These are phyloP conservation scores for Prenolepis imparis DNA, from an alignment of 2,888 invertebrate genomes.

Conservation along the genomic window DNA sequence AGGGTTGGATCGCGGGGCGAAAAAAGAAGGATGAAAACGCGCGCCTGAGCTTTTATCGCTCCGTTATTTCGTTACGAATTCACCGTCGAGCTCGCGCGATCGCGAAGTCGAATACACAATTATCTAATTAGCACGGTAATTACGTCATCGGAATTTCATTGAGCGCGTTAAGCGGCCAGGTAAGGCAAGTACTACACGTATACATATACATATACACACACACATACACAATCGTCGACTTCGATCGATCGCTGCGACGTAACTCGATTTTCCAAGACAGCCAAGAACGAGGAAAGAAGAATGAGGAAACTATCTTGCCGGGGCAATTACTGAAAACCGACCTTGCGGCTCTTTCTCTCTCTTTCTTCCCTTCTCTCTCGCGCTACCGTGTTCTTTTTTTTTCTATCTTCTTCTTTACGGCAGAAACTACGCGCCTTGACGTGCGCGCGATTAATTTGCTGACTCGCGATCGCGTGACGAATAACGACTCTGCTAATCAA, in stretches of 20 bases:
- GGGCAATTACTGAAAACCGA: slow-evolving; percentile 55
- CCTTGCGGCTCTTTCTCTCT: slow-evolving; percentile 43
- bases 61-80: slow-evolving; percentile 74
- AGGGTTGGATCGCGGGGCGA: neutral
- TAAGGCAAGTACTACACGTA: slow-evolving; percentile 57
- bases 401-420: slow-evolving; percentile 46
- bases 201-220: neutral
- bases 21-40: slow-evolving; percentile 13
- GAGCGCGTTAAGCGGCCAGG: slow-evolving; percentile 72
- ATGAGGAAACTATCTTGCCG: slow-evolving; percentile 54
- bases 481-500: slow-evolving; percentile 57
- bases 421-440: slow-evolving; percentile 40
- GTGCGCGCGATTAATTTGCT: slow-evolving; percentile 67
- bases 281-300: slow-evolving; percentile 39
- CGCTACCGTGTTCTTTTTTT: neutral
- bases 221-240: slow-evolving; percentile 63
- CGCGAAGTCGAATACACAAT: slow-evolving; percentile 74
- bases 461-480: slow-evolving; percentile 66
- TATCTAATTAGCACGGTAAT: slow-evolving; percentile 79
- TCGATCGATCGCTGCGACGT: slow-evolving; percentile 70
- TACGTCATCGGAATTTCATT: slow-evolving; percentile 76
- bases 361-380: slow-evolving; percentile 2
- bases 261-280: slow-evolving; percentile 74
- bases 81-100: slow-evolving; percentile 66
- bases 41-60: slow-evolving; percentile 56